Evolutionary conservation across 53 echinoderm and acorn worm genomes (phyloP).

Genomic region (Hippasteria phrygiana): DNA sequence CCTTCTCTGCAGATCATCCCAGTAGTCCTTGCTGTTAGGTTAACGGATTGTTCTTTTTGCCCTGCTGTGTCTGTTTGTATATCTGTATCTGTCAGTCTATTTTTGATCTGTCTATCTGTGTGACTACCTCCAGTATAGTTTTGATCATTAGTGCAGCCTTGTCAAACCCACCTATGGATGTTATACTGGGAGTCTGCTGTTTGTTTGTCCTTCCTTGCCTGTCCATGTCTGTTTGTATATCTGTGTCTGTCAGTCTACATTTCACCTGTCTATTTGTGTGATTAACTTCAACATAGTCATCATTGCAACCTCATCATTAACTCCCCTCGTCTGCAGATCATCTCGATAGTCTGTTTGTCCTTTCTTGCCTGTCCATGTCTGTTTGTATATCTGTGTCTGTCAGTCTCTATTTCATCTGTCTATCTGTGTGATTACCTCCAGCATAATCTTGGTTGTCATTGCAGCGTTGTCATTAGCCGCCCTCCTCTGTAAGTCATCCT

Average conservation of each 20-base stretch:
- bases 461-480: slow-evolving; percentile 93
- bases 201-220: background rate
- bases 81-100: background rate
- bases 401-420: no score
- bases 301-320: background rate
- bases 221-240: background rate
- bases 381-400: background rate
- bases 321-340: background rate
- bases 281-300: background rate
- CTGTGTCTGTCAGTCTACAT: background rate
- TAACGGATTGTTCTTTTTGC: no score
- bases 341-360: background rate
- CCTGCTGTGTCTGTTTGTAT: no score
- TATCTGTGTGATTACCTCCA: slow-evolving; percentile 71
- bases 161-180: no score
- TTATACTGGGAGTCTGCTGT: no score
- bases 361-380: background rate
- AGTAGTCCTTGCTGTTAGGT: no score
- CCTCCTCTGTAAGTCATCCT: slow-evolving; percentile 80
- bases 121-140: background rate
- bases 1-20: slow-evolving; percentile 73
- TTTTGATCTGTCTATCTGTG: background rate
- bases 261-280: background rate
- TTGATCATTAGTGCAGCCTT: background rate
- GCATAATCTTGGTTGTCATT: slow-evolving; percentile 76